Evolutionary conservation across 2,113 vertebrate species (phyloP).

Genomic region (Pterocles gutturalis): DNA sequence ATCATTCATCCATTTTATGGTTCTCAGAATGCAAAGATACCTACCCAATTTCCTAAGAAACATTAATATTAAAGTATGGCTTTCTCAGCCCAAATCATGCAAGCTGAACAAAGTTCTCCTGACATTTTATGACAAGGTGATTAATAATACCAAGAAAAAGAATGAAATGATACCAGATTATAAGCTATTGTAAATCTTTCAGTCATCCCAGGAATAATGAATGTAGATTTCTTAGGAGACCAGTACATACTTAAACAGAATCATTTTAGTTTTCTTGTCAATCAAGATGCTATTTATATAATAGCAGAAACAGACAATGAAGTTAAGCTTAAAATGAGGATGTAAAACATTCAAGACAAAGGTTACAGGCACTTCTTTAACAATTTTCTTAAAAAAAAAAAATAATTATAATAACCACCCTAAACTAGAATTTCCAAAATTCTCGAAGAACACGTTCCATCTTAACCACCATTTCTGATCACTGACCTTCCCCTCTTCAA

Average conservation of each 20-base stretch:
- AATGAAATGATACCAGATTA: constrained; percentile 67
- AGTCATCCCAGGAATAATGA: constrained; percentile 65
- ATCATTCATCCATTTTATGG: constrained; percentile 46
- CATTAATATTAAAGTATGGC: constrained; percentile 50
- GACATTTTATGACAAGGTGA: constrained; percentile 59
- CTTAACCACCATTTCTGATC: neutral
- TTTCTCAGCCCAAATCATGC: constrained; percentile 47
- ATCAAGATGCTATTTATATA: constrained; percentile 49
- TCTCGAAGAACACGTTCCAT: neutral
- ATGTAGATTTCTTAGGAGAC: constrained; percentile 60
- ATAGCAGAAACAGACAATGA: constrained; percentile 41
- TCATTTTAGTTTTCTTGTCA: constrained; percentile 56
- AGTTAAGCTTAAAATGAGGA: neutral
- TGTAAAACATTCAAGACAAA: neutral
- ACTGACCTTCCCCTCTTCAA: neutral
- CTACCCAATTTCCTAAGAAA: constrained; percentile 51
- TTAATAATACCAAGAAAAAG: constrained; percentile 66
- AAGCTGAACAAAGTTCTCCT: constrained; percentile 59
- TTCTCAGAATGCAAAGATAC: constrained; percentile 48
- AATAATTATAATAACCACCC: neutral
- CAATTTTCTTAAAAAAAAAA: neutral
- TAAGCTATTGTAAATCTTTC: constrained; percentile 69
- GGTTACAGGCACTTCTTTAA: neutral
- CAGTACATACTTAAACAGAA: constrained; percentile 48
- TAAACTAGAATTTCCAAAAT: neutral